Percentiles rank a stretch among this genome's conserved stretches.
phyloP scores from a whole-genome alignment of 1,140 invertebrate genomes.

The Mizuhopecten yessoensis region DNA sequence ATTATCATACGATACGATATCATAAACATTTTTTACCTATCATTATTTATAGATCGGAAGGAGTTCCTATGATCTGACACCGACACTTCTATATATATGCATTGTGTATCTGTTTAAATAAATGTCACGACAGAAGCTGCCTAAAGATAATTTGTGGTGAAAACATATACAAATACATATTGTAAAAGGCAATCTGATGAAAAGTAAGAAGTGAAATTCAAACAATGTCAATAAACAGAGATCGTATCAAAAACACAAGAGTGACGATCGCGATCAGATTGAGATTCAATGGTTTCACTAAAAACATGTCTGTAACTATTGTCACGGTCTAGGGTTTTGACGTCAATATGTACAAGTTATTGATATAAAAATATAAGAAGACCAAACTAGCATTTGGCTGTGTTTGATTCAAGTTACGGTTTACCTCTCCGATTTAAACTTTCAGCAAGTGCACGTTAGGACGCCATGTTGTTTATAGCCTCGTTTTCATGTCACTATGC shows the following conservation, averaged over 20 bases:
- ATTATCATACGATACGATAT: no score
- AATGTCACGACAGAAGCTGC: no score
- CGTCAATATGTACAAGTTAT: not conserved
- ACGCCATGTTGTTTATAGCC: constrained; percentile 75
- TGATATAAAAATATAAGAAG: not conserved
- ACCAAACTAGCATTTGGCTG: not conserved
- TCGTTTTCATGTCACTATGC: constrained; percentile 67
- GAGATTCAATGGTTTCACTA: not conserved
- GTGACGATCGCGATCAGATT: not conserved
- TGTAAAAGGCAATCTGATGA: not conserved
- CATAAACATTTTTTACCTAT: no score
- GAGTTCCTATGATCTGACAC: no score
- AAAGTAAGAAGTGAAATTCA: not conserved
- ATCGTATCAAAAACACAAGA: not conserved
- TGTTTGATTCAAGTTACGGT: no score
- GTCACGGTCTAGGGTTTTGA: not conserved
- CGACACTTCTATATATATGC: no score
- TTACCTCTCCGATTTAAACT: constrained; percentile 3
- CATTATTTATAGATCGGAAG: no score
- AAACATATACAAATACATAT: not conserved
- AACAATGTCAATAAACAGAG: not conserved
- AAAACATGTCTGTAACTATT: not conserved
- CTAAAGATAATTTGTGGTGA: no score
- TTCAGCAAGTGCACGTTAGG: constrained; percentile 46
- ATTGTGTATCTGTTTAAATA: no score